Percentiles rank a stretch among this genome's conserved stretches.
These are phyloP conservation scores for Meloe dianella DNA, from an alignment of 2,888 invertebrate genomes.

Conservation along the genomic window DNA sequence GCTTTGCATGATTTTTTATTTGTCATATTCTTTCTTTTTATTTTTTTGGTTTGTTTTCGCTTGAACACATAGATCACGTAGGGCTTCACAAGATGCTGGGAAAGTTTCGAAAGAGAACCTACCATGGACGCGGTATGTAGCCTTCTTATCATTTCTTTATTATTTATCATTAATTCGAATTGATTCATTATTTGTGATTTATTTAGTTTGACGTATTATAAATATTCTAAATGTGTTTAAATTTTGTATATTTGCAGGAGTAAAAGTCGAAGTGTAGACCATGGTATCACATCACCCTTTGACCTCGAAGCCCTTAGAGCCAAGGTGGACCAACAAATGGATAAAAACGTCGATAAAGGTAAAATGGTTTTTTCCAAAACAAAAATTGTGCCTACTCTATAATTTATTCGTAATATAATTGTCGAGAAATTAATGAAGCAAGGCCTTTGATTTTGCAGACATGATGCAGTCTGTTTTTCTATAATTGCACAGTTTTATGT, in stretches of 20 bases:
- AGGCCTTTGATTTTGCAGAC: conserved; percentile 12
- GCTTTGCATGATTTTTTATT: conserved; percentile 29
- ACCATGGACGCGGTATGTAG: conserved; percentile 54
- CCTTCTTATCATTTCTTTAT: not conserved
- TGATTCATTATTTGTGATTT: too few species aligned
- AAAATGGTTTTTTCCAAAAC: conserved; percentile 32
- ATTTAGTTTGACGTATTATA: too few species aligned
- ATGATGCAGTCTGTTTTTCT: conserved; percentile 26
- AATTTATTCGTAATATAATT: not conserved
- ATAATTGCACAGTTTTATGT: conserved; percentile 20
- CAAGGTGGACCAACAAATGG: conserved; percentile 86
- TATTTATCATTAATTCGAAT: not conserved
- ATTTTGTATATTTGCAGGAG: conserved; percentile 69
- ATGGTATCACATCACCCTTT: conserved; percentile 85
- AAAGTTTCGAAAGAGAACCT: conserved; percentile 61
- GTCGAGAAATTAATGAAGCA: not conserved
- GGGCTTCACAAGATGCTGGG: conserved; percentile 81
- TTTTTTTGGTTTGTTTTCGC: conserved; percentile 31
- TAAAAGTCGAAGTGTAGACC: conserved; percentile 90
- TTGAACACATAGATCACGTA: conserved; percentile 74
- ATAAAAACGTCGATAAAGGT: conserved; percentile 73
- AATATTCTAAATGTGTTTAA: conserved; percentile 12
- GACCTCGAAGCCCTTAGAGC: conserved; percentile 84
- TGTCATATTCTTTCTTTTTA: conserved; percentile 20
- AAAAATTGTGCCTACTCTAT: not conserved